These are phyloP conservation scores for Metopolophium dirhodum DNA, from an alignment of 1,140 invertebrate species.

Conservation along the genomic window DNA sequence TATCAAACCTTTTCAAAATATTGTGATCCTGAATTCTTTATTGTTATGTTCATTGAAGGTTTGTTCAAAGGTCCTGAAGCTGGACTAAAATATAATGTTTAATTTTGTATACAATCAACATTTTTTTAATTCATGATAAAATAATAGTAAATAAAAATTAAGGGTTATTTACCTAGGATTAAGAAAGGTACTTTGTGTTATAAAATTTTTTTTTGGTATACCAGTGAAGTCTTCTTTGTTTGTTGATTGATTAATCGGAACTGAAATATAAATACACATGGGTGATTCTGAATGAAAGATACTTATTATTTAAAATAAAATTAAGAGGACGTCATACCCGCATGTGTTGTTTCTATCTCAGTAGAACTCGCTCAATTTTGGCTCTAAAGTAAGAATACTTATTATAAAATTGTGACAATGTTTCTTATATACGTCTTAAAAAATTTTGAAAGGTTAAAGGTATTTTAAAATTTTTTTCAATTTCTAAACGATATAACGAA, in stretches of 20 bases:
- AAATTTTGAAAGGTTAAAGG: too few relatives aligned
- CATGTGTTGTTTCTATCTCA: too few relatives aligned
- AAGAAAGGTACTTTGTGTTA: conserved; percentile 15
- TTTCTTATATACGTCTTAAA: too few relatives aligned
- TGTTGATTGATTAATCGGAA: background rate
- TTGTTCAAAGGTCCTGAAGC: background rate
- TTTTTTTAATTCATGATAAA: too few relatives aligned
- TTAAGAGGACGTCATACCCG: too few relatives aligned
- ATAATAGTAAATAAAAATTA: background rate
- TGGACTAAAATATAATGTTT: background rate
- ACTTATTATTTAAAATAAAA: background rate
- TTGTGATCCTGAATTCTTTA: background rate
- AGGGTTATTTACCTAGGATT: background rate
- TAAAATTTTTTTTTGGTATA: conserved; percentile 43
- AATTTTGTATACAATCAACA: background rate
- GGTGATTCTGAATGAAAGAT: background rate
- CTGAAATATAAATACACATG: background rate
- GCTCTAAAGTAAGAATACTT: too few relatives aligned
- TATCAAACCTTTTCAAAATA: conserved; percentile 5
- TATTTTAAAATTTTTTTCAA: too few relatives aligned
- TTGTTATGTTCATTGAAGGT: background rate
- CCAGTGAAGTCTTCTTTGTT: background rate
- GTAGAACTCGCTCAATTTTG: too few relatives aligned
- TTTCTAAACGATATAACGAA: too few relatives aligned
- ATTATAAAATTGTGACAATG: too few relatives aligned